Percentiles rank a stretch among this genome's conserved stretches.
Evolutionary conservation across 2,888 invertebrate species (phyloP).

Genomic region (Callimorpha dominula): DNA sequence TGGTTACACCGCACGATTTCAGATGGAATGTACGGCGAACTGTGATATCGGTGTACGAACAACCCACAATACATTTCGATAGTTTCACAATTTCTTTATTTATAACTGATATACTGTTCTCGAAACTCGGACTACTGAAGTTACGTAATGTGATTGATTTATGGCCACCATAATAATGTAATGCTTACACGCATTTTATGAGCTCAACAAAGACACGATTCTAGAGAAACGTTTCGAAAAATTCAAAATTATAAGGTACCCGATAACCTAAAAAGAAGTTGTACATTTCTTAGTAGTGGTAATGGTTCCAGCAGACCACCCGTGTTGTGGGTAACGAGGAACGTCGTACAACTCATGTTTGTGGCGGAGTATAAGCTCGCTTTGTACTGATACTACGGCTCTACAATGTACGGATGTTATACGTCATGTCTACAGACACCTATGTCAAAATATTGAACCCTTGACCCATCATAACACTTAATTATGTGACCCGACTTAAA

Average conservation of each 20-base stretch:
- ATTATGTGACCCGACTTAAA: background rate
- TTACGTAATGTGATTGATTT: constrained; percentile 18
- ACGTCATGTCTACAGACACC: constrained; percentile 18
- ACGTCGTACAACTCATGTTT: constrained; percentile 59
- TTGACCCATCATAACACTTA: constrained; percentile 8
- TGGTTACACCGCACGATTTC: constrained; percentile 50
- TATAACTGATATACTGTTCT: constrained; percentile 35
- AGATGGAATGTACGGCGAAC: constrained; percentile 45
- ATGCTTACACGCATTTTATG: constrained; percentile 1
- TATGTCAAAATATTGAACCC: constrained; percentile 17
- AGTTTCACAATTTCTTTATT: constrained; percentile 50
- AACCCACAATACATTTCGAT: constrained; percentile 33
- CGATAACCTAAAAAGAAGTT: constrained; percentile 53
- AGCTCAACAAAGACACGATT: background rate
- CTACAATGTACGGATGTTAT: constrained; percentile 21
- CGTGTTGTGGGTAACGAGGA: constrained; percentile 62
- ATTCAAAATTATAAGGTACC: constrained; percentile 17
- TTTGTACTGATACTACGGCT: constrained; percentile 44
- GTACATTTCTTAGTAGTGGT: constrained; percentile 49
- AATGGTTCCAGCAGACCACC: constrained; percentile 65
- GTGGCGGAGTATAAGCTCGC: constrained; percentile 54
- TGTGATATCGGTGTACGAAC: constrained; percentile 28
- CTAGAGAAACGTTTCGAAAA: constrained; percentile 6
- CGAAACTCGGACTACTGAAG: constrained; percentile 17
- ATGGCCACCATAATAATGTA: background rate